Conservation (phyloP, 2,888 invertebrate species). For the Drosophila nr. perissopoda region DNA sequence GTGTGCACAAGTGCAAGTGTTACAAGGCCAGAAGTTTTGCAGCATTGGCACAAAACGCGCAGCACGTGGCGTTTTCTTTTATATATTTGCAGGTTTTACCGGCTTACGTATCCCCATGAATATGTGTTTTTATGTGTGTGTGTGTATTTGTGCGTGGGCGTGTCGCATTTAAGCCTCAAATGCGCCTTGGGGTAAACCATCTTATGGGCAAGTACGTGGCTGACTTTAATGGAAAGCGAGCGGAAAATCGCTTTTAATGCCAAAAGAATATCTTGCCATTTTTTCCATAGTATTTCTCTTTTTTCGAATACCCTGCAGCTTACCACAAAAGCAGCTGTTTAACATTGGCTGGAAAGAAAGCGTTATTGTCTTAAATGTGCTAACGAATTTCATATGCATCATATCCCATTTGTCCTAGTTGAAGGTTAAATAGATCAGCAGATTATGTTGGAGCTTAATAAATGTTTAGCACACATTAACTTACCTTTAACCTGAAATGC, state of each 20-base stretch:
- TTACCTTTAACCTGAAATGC: not conserved
- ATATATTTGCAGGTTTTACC: conserved; percentile 66
- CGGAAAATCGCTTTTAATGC: conserved; percentile 78
- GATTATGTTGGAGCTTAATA: not conserved
- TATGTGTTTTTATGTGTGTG: conserved; percentile 10
- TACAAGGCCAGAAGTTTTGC: conserved; percentile 77
- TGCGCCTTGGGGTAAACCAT: conserved; percentile 72
- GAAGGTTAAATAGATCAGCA: not conserved
- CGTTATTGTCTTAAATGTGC: conserved; percentile 23
- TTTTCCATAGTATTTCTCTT: conserved; percentile 1
- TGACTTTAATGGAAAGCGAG: conserved; percentile 77
- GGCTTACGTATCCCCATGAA: conserved; percentile 41
- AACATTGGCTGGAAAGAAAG: not conserved
- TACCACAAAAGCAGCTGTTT: conserved; percentile 16
- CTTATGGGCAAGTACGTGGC: conserved; percentile 65
- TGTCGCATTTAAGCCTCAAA: conserved; percentile 77
- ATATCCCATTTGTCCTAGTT: not conserved
- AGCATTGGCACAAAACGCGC: conserved; percentile 77
- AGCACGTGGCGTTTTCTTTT: conserved; percentile 77
- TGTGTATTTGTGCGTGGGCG: conserved; percentile 54
- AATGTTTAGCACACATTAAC: not conserved
- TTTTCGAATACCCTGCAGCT: conserved; percentile 29
- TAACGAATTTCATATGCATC: not conserved
- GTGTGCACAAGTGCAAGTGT: conserved; percentile 69
- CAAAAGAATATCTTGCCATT: conserved; percentile 55